Base-by-base conservation (phyloP, 2,113 vertebrate genomes). In the Turdus rufiventris region DNA sequence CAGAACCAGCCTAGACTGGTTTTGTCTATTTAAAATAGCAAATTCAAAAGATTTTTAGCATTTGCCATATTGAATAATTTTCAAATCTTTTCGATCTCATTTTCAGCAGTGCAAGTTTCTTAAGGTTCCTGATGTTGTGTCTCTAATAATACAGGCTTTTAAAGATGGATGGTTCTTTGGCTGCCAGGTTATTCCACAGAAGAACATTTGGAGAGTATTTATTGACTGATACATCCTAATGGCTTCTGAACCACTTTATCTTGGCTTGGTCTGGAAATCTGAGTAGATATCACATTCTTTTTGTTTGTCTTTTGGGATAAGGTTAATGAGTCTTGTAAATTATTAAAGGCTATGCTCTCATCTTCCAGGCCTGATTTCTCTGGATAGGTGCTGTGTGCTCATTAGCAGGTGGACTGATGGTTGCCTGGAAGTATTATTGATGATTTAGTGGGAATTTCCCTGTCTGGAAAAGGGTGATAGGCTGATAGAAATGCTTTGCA, bases 261-360 rank as follows among this genome's bases (percentile, higher is more conserved):
- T 83, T 80, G 40, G 36, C 77, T 94, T 68, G n/a, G 33, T 47
- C 60, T 91, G 58, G 85, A 95, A 94, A 93, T 91, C 54, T 42
- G 48, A 82, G 85, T 45, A 81, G 67, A 18, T 63, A 78, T 6
- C 84, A 76, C 61, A 68, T 86, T 62, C 80, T 65, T 85, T 73
- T 92, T 90, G 66, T 85, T 89, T 95, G 80, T 65, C 90, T 68
- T 88, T 65, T 53, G 85, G 79, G 79, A 75, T 79, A 53, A 94
- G 61, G 78, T 88, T 90, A 86, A 93, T 65, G 73, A 88, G n/a
- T 1, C 61, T 81, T 72, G 15, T 95, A 70, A 96, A 96, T 97
- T 94, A 93, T 88, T 94, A 81, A 95, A 34, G 54, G 34, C 74
- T 40, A 7, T 40, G 43, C 56, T 93, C 48, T 89, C 81, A 77